These are phyloP conservation scores for Mohoua ochrocephala DNA, from an alignment of 2,113 vertebrate species.

Conservation along the genomic window DNA sequence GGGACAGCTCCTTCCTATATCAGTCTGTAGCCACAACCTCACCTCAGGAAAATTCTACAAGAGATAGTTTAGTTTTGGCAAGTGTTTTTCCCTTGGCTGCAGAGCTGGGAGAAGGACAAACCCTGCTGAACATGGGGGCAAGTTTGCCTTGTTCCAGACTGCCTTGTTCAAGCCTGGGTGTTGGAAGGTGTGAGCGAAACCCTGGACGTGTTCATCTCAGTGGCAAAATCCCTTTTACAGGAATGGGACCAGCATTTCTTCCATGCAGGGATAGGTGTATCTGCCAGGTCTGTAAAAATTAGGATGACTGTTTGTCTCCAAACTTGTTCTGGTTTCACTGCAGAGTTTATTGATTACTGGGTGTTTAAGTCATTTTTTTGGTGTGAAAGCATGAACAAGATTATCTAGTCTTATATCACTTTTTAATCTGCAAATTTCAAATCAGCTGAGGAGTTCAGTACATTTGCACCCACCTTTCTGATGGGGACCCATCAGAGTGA, in stretches of 20 bases:
- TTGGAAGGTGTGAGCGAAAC: not conserved
- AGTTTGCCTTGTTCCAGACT: not conserved
- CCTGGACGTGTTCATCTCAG: not conserved
- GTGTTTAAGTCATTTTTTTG: not conserved
- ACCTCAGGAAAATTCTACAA: not conserved
- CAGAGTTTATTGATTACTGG: not conserved
- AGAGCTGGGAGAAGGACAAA: not conserved
- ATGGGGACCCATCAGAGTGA: not conserved
- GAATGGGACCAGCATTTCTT: not conserved
- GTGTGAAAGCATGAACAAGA: not conserved
- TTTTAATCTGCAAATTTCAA: not conserved
- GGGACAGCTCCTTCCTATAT: not conserved
- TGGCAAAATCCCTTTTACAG: not conserved
- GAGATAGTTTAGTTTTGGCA: not conserved
- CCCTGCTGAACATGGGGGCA: not conserved
- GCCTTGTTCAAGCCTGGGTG: not conserved
- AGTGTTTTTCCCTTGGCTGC: not conserved
- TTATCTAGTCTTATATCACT: not conserved
- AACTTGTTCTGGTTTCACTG: not conserved
- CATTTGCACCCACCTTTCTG: not conserved
- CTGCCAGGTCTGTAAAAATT: not conserved
- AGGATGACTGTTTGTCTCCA: not conserved
- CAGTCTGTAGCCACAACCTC: not conserved
- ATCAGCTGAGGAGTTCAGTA: not conserved
- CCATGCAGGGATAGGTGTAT: not conserved